Evolutionary conservation across 2,888 invertebrate genomes (phyloP).

Genomic region (Tetragnatha montana): DNA sequence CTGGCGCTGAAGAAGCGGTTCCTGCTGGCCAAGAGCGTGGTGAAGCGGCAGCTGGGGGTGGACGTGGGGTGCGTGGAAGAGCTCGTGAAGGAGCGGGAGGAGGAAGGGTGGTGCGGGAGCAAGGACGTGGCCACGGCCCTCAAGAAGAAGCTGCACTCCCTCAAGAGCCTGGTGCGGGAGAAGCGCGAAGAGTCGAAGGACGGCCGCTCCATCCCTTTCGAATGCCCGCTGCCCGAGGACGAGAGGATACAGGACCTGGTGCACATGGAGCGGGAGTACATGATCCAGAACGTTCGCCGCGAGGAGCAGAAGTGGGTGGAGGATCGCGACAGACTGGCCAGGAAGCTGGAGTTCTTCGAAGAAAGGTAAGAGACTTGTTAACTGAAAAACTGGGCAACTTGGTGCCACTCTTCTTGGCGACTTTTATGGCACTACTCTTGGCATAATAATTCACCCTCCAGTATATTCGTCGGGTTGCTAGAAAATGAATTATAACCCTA

Average conservation of each 20-base stretch:
- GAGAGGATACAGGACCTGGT: slow-evolving; percentile 14
- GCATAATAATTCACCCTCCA: no score
- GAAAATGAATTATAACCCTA: no score
- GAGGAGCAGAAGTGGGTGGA: neutral
- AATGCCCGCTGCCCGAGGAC: slow-evolving; percentile 11
- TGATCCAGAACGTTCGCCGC: neutral
- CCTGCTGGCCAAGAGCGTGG: neutral
- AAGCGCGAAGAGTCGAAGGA: no score
- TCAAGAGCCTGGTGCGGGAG: neutral
- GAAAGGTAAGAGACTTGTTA: no score
- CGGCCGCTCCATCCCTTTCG: no score
- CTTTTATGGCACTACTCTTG: no score
- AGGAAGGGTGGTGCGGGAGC: slow-evolving; percentile 24
- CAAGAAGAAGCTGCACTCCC: slow-evolving; percentile 10
- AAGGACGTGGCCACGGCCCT: slow-evolving; percentile 15
- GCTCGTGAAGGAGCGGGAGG: neutral
- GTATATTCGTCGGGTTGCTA: no score
- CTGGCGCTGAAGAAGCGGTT: slow-evolving; percentile 14
- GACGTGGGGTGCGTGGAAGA: slow-evolving; percentile 4
- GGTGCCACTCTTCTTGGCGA: no score
- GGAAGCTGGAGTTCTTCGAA: neutral
- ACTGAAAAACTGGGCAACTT: no score
- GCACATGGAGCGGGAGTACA: slow-evolving; percentile 4
- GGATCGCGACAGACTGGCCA: slow-evolving; percentile 11
- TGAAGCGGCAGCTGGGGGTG: slow-evolving; percentile 22